Base-by-base conservation (phyloP, 2,888 invertebrate genomes). In the Chorisops tibialis region DNA sequence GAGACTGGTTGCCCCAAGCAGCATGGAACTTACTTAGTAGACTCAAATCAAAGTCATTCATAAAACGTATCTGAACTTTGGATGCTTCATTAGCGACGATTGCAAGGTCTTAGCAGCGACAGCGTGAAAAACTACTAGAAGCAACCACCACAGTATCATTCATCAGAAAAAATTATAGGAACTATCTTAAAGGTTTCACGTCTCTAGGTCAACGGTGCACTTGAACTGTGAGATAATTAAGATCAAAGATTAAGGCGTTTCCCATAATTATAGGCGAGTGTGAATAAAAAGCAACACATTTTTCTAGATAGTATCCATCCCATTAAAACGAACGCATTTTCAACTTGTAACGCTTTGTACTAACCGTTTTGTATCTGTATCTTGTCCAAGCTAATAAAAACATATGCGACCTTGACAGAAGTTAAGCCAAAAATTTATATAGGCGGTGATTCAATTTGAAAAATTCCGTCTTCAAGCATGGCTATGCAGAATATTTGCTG, bases 211-310 rank as follows among this genome's bases (percentile, higher is more conserved):
- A 45, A 18, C 56, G 43, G 24, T 56, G 56, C 56, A 56, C 56
- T 56, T 56, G 56, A 56, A 56, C 56, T 22, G 16, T 19, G 19
- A 43, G 14, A 35, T 56, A 56, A 56, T 56, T 56, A 45, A 56
- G 56, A 43, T 43, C 56, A 35, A 30, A 56, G 56, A 56, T 56
- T 56, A 18, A 56, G 56, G 56, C 45, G 56, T 56, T 56, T 43
- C 56, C 45, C 56, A 43, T 43, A 56, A 19, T 16, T 14, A 21
- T n/a, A 9, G 21, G 21, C 12, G 21, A 47, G n/a, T 6, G 22
- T 21, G 21, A 9, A 47, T n/a, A 22, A 30, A 30, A 30, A 30
- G n/a, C n/a, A n/a, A n/a, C n/a, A n/a, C n/a, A n/a, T n/a, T n/a
- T n/a, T n/a, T n/a, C n/a, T n/a, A n/a, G n/a, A n/a, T n/a, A n/a